Evolutionary conservation across 2,888 invertebrate genomes (phyloP).

Genomic region (Tenthredo livida): DNA sequence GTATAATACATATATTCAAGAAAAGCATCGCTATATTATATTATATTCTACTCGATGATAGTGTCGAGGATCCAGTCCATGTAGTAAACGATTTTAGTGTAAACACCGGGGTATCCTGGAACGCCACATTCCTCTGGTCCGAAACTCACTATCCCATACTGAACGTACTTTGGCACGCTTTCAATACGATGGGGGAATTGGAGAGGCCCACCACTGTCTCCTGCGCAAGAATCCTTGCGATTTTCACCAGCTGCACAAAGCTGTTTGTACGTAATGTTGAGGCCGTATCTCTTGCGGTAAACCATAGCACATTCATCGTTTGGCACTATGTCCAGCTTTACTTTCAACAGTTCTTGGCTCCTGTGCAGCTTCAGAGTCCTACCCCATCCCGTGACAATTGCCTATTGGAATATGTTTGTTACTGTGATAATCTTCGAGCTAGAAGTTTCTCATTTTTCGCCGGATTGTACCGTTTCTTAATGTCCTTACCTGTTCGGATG

Average conservation of each 20-base stretch:
- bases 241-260: conserved; percentile 82
- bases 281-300: conserved; percentile 62
- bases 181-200: conserved; percentile 74
- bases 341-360: conserved; percentile 78
- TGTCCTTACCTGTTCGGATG: too few species aligned
- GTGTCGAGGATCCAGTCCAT: conserved; percentile 78
- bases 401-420: too few species aligned
- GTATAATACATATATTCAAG: too few species aligned
- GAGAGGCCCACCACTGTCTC: conserved; percentile 87
- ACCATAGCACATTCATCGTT: conserved; percentile 69
- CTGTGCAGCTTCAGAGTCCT: conserved; percentile 82
- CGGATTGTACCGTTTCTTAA: too few species aligned
- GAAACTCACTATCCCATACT: conserved; percentile 82
- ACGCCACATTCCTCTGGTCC: conserved; percentile 75
- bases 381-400: conserved; percentile 89
- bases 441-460: too few species aligned
- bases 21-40: too few species aligned
- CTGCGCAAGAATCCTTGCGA: conserved; percentile 83
- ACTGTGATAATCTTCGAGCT: too few species aligned
- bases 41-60: conserved; percentile 61
- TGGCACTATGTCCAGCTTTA: conserved; percentile 76
- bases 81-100: conserved; percentile 76
- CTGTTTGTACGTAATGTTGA: conserved; percentile 77
- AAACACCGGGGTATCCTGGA: conserved; percentile 76
- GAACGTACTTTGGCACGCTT: conserved; percentile 78